Base-by-base conservation (phyloP, 2,797 vertebrate species). In the Diceros bicornis region DNA sequence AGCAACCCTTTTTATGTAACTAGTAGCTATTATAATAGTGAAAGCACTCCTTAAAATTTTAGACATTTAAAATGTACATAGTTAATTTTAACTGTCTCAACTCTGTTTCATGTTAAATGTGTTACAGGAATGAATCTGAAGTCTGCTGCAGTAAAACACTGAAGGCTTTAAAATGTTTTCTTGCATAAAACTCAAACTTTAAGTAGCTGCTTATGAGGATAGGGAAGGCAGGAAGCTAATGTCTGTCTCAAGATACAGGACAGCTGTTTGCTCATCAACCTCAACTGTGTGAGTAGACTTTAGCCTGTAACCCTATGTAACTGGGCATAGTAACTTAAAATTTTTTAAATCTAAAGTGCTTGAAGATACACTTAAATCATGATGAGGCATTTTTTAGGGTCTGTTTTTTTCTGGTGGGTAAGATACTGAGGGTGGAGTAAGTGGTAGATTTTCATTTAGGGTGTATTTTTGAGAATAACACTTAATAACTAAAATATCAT, bases 211-310 rank as follows among this genome's bases (percentile, higher is more conserved):
- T 98, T 97, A 85, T 97, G 97, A 95, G 97, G 93, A 88, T 96
- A 95, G 94, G 97, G 96, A 98, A 98, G 97, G 96, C 98, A 97
- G 97, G 71, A 96, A 97, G 96, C 97, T 98, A 97, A 93, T 79
- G 94, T 97, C 91, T 98, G 98, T 97, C 97, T 98, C 98, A 96
- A 98, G 98, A 98, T 95, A 98, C 94, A 96, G 94, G 96, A 98
- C 98, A 98, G 98, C 98, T 98, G 97, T 97, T 97, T 98, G 97
- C 97, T 98, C 97, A 96, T 96, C 98, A 89, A 23, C 98, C 98
- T 98, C 98, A 96, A n/a, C 96, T 98, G 92, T 98, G 97, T 96
- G 97, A 98, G 97, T 96, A 98, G 97, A 96, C 72, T 27, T 85
- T 61, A 92, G 97, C 75, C 92, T 93, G 79, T 72, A 57, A 84